A percentile compares a stretch with the other conserved stretches of the same genome.
These are phyloP conservation scores for Bujurquina vittata DNA, from an alignment of 2,113 vertebrate species.

Conservation along the genomic window DNA sequence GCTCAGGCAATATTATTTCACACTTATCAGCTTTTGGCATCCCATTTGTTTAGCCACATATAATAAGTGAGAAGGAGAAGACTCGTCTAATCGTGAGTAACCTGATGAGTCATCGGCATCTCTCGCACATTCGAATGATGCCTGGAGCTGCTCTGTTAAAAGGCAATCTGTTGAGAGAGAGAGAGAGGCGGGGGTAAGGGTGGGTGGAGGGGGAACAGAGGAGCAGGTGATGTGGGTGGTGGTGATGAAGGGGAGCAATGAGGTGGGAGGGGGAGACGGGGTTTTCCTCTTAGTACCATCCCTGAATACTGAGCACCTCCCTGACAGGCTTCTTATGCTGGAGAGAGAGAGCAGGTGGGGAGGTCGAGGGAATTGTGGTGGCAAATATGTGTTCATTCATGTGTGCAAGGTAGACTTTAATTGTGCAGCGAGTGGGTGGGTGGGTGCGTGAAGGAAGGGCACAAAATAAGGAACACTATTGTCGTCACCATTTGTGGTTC, in stretches of 20 bases:
- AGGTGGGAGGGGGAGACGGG: constrained; percentile 21
- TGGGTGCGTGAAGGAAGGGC: background rate
- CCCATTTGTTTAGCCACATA: constrained; percentile 37
- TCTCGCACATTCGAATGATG: constrained; percentile 48
- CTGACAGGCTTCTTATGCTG: constrained; percentile 15
- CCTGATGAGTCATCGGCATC: constrained; percentile 67
- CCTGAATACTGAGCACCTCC: constrained; percentile 42
- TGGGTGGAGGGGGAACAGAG: constrained; percentile 38
- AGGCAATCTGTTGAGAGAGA: constrained; percentile 53
- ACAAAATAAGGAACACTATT: constrained; percentile 24
- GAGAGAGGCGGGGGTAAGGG: constrained; percentile 38
- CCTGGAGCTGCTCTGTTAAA: constrained; percentile 55
- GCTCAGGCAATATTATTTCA: constrained; percentile 45
- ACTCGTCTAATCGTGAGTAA: constrained; percentile 54
- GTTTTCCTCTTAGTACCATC: constrained; percentile 63
- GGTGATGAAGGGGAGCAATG: constrained; percentile 2
- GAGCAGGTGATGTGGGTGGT: constrained; percentile 42
- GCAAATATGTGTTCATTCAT: constrained; percentile 45
- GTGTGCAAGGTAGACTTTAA: constrained; percentile 28
- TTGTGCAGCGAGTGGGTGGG: constrained; percentile 43
- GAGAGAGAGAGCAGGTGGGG: constrained; percentile 1
- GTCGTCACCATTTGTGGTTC: background rate
- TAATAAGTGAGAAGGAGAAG: constrained; percentile 51
- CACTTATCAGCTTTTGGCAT: constrained; percentile 55
- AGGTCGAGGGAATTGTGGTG: constrained; percentile 28